Base-by-base conservation (phyloP, 1,140 invertebrate species). In the Ooceraea biroi region DNA sequence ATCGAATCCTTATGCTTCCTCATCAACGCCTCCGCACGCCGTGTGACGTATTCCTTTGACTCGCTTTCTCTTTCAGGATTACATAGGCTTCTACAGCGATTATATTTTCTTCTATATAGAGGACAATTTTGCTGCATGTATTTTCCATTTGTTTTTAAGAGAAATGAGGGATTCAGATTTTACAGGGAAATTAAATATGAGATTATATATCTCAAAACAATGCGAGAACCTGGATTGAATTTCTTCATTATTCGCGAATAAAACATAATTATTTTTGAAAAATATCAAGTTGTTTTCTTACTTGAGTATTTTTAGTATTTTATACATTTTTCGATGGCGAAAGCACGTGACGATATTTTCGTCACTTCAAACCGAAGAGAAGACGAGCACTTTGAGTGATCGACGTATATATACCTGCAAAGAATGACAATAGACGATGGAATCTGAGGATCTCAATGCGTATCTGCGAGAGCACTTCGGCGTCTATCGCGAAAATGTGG, bases 1-100 rank as follows among this genome's bases (percentile, higher is more conserved):
- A 76, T 76, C 27, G 44, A 76, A 50, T 63, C 25, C 57, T 76
- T 46, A 63, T 76, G 73, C 44, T 36, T 55, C 63, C 27, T 50
- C 58, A 25, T 76, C 41, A 50, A 76, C 58, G n/a, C 58, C 27
- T 14, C 27, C 8, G 27, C 17, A 12, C 30, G 27, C 10, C 12
- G 61, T 41, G 44, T 22, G 44, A 48, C 10, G 12, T 60, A n/a
- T 74, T 3, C 41, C 17, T 17, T 19, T 3, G 22, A 65, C 22
- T 46, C 36, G 12, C 63, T 0, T 44, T 5, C n/a, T 19, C 4
- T 12, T 41, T 19, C 11, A 19, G n/a, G 0, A 22, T 76, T 30
- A 25, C 14, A 27, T 1, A 50, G 4, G 65, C 65, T 36, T 50
- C 0, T 52, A 52, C 8, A 52, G 1, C 14, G 19, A 12, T 30